Base-by-base conservation (phyloP, 2,888 invertebrate species). In the Lepidonotus clava region DNA sequence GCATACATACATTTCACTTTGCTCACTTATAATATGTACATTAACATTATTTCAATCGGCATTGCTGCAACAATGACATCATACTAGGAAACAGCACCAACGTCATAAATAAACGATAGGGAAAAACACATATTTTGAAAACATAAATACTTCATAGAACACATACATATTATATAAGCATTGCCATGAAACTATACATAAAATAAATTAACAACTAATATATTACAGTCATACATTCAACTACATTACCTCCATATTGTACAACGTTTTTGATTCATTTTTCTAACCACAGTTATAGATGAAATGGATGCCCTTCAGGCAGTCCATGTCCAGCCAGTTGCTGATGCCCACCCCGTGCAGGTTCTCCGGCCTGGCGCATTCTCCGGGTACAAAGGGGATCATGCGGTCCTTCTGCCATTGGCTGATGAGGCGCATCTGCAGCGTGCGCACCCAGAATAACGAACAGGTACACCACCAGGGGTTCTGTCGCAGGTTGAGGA, bases 401-500 rank as follows among this genome's bases (percentile, higher is more conserved):
- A 84, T 67, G 5, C 71, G 53, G 86, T 87, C 87, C 38, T 86
- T 86, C 34, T 86, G 56, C 89, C 90, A 90, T 41, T 83, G 83
- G 34, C 53, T 66, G 85, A 88, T 85, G 40, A 90, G 71, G 41
- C 71, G 53, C 38, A 40, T 56, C 76, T 86, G 86, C n/a, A 88
- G 36, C 5, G 77, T 85, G 18, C 88, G 40, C 85, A 90, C 85
- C 90, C 90, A 90, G 41, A 89, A 87, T 34, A 89, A 46, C n/a
- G 76, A 80, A 46, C 90, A 90, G 84, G 87, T 86, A 56, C 90
- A 90, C 36, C 85, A 61, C 56, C 89, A 89, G 14, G 89, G 90
- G 66, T 90, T 90, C 71, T 89, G 88, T 5, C 89, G 51, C 56
- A 90, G 71, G 83, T 90, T 90, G 34, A 90, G 67, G 38, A 67